These are phyloP conservation scores for Pseudococcus jackbeardsleyi DNA, from an alignment of 2,888 invertebrate species.

Conservation along the genomic window DNA sequence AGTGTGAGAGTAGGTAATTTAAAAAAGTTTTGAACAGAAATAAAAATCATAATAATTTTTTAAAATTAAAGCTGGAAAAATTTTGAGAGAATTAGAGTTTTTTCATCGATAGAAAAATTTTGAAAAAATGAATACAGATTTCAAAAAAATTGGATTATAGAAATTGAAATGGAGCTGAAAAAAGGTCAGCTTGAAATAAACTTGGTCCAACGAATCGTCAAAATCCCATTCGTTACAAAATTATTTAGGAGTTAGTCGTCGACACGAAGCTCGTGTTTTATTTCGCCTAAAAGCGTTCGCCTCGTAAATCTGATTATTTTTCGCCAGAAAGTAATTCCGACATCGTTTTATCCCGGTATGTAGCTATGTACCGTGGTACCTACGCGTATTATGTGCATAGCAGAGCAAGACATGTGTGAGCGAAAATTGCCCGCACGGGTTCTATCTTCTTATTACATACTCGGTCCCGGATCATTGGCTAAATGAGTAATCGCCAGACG, in stretches of 20 bases:
- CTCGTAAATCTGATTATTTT: constrained; percentile 21
- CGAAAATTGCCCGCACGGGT: constrained; percentile 16
- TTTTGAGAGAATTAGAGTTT: too few species aligned
- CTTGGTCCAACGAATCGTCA: too few species aligned
- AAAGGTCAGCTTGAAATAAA: too few species aligned
- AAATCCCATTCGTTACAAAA: too few species aligned
- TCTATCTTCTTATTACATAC: neutral
- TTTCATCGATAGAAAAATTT: too few species aligned
- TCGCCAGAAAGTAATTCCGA: constrained; percentile 17
- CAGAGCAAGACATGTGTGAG: neutral
- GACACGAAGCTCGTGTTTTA: constrained; percentile 15
- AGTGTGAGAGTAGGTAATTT: too few species aligned
- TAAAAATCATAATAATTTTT: too few species aligned
- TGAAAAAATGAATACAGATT: too few species aligned
- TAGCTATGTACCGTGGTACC: neutral
- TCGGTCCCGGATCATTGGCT: constrained; percentile 16
- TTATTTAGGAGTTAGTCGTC: neutral
- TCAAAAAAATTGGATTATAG: too few species aligned
- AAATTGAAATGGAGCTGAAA: too few species aligned
- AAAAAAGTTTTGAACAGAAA: too few species aligned
- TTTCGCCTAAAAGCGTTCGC: neutral
- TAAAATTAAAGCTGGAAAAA: too few species aligned
- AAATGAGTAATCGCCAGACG: constrained; percentile 23
- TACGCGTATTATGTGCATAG: neutral
- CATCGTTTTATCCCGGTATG: neutral